phyloP scores from a whole-genome alignment of 2,113 vertebrate species.

The Silurus asotus region DNA sequence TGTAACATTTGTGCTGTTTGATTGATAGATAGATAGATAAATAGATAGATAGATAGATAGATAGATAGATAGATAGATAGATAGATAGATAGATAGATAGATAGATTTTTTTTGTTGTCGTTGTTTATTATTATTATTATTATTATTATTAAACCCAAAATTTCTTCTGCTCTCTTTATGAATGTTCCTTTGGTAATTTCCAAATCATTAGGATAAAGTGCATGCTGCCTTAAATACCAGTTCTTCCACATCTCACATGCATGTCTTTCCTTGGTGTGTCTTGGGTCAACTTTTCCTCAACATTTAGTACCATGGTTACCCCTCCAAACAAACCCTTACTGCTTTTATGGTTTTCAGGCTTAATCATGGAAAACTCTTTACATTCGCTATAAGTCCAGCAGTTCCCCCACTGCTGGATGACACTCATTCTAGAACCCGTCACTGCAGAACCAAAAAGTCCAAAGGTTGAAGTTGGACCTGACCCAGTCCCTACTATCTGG shows the following conservation, averaged over 20 bases:
- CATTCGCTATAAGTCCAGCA: constrained; percentile 6
- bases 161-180: background rate
- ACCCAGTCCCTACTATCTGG: background rate
- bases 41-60: too few relatives aligned
- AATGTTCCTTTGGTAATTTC: background rate
- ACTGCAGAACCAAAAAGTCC: background rate
- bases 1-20: too few relatives aligned
- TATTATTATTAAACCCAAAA: too few relatives aligned
- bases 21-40: too few relatives aligned
- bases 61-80: too few relatives aligned
- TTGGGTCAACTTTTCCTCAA: too few relatives aligned
- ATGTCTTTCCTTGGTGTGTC: background rate
- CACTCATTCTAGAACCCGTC: constrained; percentile 27
- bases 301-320: background rate
- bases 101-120: too few relatives aligned
- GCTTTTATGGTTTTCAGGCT: background rate
- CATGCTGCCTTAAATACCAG: background rate
- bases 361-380: background rate
- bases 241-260: background rate
- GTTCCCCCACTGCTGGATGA: constrained; percentile 35
- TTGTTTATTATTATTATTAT: too few relatives aligned
- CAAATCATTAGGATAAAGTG: background rate
- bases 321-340: background rate
- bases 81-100: too few relatives aligned
- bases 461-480: background rate